A percentile compares a stretch with the other conserved stretches of the same genome.
Conservation (phyloP, 37 sponge, comb jelly and placozoan genomes). For the Lycopodina hypogea region DNA sequence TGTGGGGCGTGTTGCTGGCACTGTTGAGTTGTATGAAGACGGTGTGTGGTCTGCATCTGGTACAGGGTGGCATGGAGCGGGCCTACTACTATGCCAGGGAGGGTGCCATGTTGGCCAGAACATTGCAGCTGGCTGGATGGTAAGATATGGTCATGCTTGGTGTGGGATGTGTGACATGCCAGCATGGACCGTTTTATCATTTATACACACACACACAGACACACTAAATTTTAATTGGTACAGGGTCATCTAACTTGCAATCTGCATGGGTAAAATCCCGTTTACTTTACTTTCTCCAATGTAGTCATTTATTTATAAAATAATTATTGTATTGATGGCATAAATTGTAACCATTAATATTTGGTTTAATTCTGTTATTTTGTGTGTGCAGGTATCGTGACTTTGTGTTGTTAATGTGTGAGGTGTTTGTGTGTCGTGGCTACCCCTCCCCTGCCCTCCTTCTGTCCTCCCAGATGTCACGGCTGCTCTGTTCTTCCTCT, state of each 20-base stretch:
- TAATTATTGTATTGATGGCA: no score
- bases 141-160: slow-evolving; percentile 1
- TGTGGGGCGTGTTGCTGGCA: background rate
- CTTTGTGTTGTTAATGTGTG: slow-evolving; percentile 28
- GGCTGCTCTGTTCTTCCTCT: background rate
- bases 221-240: no score
- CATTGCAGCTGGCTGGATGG: slow-evolving; percentile 33
- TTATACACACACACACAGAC: background rate
- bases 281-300: no score
- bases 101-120: slow-evolving; percentile 42
- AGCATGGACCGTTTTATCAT: background rate
- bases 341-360: no score
- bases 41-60: background rate
- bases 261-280: no score
- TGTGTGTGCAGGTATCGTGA: slow-evolving; percentile 22
- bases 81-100: slow-evolving; percentile 49
- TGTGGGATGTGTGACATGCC: no score
- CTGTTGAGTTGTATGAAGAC: slow-evolving; percentile 10
- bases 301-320: no score
- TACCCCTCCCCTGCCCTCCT: background rate
- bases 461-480: background rate
- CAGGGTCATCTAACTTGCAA: no score
- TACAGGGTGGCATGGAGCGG: slow-evolving; percentile 25
- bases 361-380: no score
- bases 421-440: background rate